phyloP scores from a whole-genome alignment of 2,888 invertebrate species.

The Ceraclea dissimilis region DNA sequence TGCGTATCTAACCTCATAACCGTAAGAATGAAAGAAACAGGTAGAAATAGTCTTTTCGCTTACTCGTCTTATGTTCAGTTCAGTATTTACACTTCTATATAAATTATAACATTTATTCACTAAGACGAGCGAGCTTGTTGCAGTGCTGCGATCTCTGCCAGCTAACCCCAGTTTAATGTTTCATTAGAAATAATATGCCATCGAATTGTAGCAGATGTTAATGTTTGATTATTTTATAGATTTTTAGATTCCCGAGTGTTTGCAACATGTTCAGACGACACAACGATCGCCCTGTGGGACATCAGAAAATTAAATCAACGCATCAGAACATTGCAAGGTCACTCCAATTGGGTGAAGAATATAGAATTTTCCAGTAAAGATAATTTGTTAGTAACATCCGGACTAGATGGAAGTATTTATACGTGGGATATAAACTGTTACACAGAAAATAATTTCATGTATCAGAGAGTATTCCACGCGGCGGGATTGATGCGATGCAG shows the following conservation, averaged over 20 bases:
- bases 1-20: too few relatives aligned
- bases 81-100: too few relatives aligned
- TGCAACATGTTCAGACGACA: conserved; percentile 92
- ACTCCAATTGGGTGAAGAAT: conserved; percentile 94
- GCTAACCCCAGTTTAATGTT: too few relatives aligned
- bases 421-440: conserved; percentile 90
- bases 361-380: conserved; percentile 85
- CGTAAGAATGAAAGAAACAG: too few relatives aligned
- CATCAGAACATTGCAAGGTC: conserved; percentile 72
- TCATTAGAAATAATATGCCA: too few relatives aligned
- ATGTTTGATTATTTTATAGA: conserved; percentile 40
- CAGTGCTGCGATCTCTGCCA: too few relatives aligned
- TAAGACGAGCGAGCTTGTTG: too few relatives aligned
- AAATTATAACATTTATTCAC: too few relatives aligned
- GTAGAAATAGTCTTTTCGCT: too few relatives aligned
- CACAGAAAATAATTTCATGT: conserved; percentile 68
- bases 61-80: too few relatives aligned
- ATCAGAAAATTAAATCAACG: conserved; percentile 73
- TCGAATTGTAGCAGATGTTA: too few relatives aligned
- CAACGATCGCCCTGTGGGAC: conserved; percentile 89
- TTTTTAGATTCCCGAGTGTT: conserved; percentile 82
- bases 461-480: conserved; percentile 79
- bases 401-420: conserved; percentile 87
- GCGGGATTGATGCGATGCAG: conserved; percentile 82
- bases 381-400: conserved; percentile 80